Evolutionary conservation across 2,113 vertebrate genomes (phyloP).

Genomic region (Phaetusa simplex): DNA sequence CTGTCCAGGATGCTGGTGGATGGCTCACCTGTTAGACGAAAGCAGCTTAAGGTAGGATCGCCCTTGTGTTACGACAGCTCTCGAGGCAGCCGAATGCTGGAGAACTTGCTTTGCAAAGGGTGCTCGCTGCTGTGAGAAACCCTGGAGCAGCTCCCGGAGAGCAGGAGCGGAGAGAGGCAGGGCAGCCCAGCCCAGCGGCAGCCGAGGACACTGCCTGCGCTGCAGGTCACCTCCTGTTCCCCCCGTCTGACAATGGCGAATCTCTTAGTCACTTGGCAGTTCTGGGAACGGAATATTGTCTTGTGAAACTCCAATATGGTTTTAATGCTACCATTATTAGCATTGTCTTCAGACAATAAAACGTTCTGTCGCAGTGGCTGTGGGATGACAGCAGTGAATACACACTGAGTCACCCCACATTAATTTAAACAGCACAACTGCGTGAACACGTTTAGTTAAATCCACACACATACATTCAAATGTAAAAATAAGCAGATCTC

Average conservation of each 20-base stretch:
- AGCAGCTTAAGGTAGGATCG: not conserved
- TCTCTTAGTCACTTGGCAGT: not conserved
- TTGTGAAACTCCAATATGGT: not conserved
- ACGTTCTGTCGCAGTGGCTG: not conserved
- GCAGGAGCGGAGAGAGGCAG: not conserved
- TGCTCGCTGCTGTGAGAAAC: rapidly evolving
- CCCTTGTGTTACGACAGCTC: not conserved
- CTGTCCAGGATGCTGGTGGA: not conserved
- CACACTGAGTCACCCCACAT: slow-evolving; percentile 9
- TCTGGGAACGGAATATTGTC: not conserved
- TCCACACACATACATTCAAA: not conserved
- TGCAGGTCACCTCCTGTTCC: not conserved
- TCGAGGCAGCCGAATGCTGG: rapidly evolving
- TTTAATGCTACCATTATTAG: not conserved
- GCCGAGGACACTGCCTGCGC: not conserved
- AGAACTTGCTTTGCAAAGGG: not conserved
- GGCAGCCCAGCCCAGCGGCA: rapidly evolving
- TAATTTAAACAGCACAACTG: slow-evolving; percentile 2
- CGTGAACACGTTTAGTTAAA: slow-evolving; percentile 4
- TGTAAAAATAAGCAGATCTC: not conserved
- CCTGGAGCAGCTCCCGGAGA: not conserved
- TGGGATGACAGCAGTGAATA: not conserved
- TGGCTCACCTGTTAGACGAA: not conserved
- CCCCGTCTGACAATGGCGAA: not conserved
- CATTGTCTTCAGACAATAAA: slow-evolving; percentile 40